Base-by-base conservation (phyloP, 2,797 vertebrate genomes). In the Alfaro cultratus region DNA sequence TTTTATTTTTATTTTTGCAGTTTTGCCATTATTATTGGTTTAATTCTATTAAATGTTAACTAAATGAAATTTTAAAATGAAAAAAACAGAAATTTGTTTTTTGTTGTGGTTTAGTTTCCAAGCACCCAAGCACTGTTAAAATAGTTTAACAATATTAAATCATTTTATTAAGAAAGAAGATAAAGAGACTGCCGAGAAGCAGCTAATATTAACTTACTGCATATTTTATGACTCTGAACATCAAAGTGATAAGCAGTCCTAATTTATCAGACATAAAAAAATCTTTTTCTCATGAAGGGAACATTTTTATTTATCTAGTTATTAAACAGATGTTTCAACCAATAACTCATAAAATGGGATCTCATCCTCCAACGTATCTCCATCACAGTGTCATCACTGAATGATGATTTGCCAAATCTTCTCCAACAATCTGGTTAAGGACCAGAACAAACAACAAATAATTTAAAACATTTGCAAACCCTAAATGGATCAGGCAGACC, bases 211-310 rank as follows among this genome's bases (percentile, higher is more conserved):
- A 79, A 86, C 86, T 81, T 10, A 75, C n/a, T 76, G 36, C 71
- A 80, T 85, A 73, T 86, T 83, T 72, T 60, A 57, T 72, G 67
- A 85, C 70, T 85, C 67, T 46, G 80, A 87, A 82, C 53, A 80
- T 78, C 46, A 70, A 29, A 57, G 34, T 15, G 1, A 9, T 47
- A 26, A 82, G 68, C 43, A 76, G 57, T 49, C 86, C 55, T 70
- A 57, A 72, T 81, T 74, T 39, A 41, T 8, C 64, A 41, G 64
- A 77, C 39, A 80, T 55, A n/a, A 73, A 11, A 74, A 78, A 55
- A 51, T 0, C 4, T 16, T 47, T 51, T 77, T 83, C 16, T 60
- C 73, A 55, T 78, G 81, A 74, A 81, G 85, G 5, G 12, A 34
- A 29, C 26, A 34, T 85, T 78, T 75, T 70, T 72, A 23, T 51